Base-by-base conservation (phyloP, 1,140 invertebrate genomes). In the Cherax quadricarinatus region DNA sequence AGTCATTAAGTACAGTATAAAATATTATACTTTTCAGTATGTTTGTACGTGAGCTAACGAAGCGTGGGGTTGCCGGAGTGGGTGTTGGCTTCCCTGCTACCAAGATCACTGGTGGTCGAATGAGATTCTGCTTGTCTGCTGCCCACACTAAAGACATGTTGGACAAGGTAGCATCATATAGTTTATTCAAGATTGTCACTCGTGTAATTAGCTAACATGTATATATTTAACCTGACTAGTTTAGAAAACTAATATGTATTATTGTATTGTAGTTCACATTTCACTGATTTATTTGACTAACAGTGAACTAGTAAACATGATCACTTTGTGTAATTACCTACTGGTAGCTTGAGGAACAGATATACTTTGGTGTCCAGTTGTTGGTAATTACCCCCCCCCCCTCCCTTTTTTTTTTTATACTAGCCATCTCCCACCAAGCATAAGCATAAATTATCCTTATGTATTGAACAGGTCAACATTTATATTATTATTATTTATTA, bases 61-160 rank as follows among this genome's bases (percentile, higher is more conserved):
- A 96, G 91, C 95, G 97, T 89, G 97, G 98, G 83, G 97, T 99
- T 88, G 99, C 98, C 41, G 97, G 97, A 16, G 99, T 99, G 6
- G 98, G 99, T 89, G 99, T 99, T 89, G 98, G 98, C 88, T 99
- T 99, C 96, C 99, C 99, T 86, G 99, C 99, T 57, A 99, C 99
- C n/a, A 98, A 98, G 78, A 96, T 99, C 86, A 97, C 98, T 96
- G 97, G 98, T 95, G 98, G 98, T 41, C 96, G 99, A 94, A 98
- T 98, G 93, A 95, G 99, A 94, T 99, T 99, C 95, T 99, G 99
- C 95, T 95, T 99, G 70, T 99, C 98, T 53, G 99, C 99, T 75
- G 97, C 98, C 41, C 99, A 99, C 95, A 98, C 98, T 41, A 98
- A 98, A 95, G 97, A 98, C 96, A 98, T 99, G 96, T 96, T 99